These are phyloP conservation scores for Drosophila pruinosa DNA, from an alignment of 1,140 invertebrate species.

Conservation along the genomic window DNA sequence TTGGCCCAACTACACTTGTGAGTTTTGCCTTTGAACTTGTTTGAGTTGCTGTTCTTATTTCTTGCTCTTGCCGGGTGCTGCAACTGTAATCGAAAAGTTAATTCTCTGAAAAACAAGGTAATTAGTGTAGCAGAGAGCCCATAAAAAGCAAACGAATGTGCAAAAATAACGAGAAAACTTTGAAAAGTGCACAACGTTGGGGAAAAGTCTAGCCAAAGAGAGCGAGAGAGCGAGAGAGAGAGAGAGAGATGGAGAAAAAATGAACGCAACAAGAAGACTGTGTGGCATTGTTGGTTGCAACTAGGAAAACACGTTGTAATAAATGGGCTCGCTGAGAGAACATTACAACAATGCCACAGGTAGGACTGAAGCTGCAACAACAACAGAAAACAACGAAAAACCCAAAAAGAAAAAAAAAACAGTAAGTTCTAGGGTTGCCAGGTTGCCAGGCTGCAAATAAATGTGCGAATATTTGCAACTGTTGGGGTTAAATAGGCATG, in stretches of 20 bases:
- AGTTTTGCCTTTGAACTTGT: conserved; percentile 37
- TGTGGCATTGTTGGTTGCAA: conserved; percentile 56
- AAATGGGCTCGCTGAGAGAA: conserved; percentile 51
- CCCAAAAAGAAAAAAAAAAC: background rate
- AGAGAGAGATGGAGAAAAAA: conserved; percentile 33
- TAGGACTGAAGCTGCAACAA: background rate
- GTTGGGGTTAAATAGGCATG: conserved; percentile 7
- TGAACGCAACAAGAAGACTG: conserved; percentile 46
- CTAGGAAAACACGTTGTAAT: conserved; percentile 65
- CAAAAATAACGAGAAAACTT: conserved; percentile 80
- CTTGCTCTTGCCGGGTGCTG: conserved; percentile 19
- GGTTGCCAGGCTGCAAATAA: background rate
- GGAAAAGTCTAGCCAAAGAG: conserved; percentile 1
- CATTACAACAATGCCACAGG: conserved; percentile 40
- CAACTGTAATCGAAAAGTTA: conserved; percentile 79
- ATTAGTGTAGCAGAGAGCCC: conserved; percentile 77
- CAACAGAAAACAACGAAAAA: background rate
- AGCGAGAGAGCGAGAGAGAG: background rate
- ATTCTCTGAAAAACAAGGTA: conserved; percentile 80
- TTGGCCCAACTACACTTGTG: conserved; percentile 59
- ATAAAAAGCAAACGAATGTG: conserved; percentile 79
- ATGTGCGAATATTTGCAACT: conserved; percentile 2
- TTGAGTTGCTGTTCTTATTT: background rate
- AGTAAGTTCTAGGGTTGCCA: conserved; percentile 16
- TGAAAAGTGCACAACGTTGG: conserved; percentile 33